A percentile compares a stretch with the other conserved stretches of the same genome.
Evolutionary conservation across 2,113 vertebrate species (phyloP).

Genomic region (Ageneiosus marmoratus): DNA sequence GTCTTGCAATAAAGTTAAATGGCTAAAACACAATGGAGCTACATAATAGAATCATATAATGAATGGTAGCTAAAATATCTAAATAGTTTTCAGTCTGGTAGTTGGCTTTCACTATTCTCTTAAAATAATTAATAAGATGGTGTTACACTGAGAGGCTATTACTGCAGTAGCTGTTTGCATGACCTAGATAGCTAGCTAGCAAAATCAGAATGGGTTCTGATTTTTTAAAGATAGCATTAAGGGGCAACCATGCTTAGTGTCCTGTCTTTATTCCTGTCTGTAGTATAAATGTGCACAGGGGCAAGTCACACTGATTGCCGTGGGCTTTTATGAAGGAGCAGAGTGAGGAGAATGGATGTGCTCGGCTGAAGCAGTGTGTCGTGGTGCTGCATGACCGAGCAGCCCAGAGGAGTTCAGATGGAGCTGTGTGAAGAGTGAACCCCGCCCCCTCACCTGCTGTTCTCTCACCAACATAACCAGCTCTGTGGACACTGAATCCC

Average conservation of each 20-base stretch:
- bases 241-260: slow-evolving; percentile 22
- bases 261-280: slow-evolving; percentile 19
- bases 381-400: slow-evolving; percentile 49
- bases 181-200: slow-evolving; percentile 17
- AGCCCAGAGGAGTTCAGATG: slow-evolving; percentile 63
- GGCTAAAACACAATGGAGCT: neutral
- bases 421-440: slow-evolving; percentile 67
- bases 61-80: neutral
- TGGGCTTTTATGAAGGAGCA: slow-evolving; percentile 29
- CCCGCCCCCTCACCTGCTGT: slow-evolving; percentile 51
- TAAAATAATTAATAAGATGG: neutral
- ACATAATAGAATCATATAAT: neutral
- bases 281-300: slow-evolving; percentile 27
- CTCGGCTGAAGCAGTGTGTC: slow-evolving; percentile 12
- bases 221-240: slow-evolving; percentile 18
- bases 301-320: slow-evolving; percentile 7
- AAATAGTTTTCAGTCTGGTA: neutral
- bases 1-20: neutral
- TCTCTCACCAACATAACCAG: slow-evolving; percentile 74
- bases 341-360: slow-evolving; percentile 16
- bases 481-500: slow-evolving; percentile 49
- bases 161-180: slow-evolving; percentile 9
- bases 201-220: slow-evolving; percentile 3
- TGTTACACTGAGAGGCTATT: neutral
- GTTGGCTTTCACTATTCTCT: neutral